A percentile compares a stretch with the other conserved stretches of the same genome.
phyloP scores from a whole-genome alignment of 2,113 vertebrate species.

The Toxotes jaculatrix region DNA sequence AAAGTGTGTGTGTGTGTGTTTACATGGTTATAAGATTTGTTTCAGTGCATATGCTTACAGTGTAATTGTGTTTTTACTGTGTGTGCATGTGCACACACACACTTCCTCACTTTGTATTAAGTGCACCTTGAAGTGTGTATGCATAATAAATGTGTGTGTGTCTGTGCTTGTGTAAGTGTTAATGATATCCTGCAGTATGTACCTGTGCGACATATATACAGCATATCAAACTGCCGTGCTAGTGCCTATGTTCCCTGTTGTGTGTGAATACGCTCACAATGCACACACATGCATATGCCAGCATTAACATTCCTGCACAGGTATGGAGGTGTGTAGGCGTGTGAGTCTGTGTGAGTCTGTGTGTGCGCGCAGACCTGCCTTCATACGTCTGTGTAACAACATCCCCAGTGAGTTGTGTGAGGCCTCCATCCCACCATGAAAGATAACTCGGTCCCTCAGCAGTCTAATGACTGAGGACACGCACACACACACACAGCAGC shows the following conservation, averaged over 20 bases:
- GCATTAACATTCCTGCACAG: slow-evolving; percentile 23
- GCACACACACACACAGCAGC: slow-evolving; percentile 22
- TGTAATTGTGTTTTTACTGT: slow-evolving; percentile 17
- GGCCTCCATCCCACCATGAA: slow-evolving; percentile 63
- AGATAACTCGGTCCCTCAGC: slow-evolving; percentile 53
- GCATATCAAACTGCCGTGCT: background rate
- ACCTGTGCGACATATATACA: background rate
- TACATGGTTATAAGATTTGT: background rate
- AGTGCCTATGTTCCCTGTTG: background rate
- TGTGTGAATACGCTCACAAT: background rate
- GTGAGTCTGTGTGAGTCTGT: slow-evolving; percentile 23
- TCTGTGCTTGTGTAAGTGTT: background rate
- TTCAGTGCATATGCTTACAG: background rate
- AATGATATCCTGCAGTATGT: no score
- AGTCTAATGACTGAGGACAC: slow-evolving; percentile 55
- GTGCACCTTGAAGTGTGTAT: slow-evolving; percentile 5
- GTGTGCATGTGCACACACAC: background rate
- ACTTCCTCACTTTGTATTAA: background rate
- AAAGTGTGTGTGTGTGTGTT: background rate
- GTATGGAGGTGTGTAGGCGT: slow-evolving; percentile 12
- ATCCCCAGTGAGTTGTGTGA: slow-evolving; percentile 67
- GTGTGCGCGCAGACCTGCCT: slow-evolving; percentile 32
- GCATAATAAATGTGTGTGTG: background rate
- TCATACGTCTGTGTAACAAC: slow-evolving; percentile 58
- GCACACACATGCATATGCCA: slow-evolving; percentile 4